These are phyloP conservation scores for Typhlichthys eigenmanni DNA, from an alignment of 2,797 vertebrate genomes.

Conservation along the genomic window DNA sequence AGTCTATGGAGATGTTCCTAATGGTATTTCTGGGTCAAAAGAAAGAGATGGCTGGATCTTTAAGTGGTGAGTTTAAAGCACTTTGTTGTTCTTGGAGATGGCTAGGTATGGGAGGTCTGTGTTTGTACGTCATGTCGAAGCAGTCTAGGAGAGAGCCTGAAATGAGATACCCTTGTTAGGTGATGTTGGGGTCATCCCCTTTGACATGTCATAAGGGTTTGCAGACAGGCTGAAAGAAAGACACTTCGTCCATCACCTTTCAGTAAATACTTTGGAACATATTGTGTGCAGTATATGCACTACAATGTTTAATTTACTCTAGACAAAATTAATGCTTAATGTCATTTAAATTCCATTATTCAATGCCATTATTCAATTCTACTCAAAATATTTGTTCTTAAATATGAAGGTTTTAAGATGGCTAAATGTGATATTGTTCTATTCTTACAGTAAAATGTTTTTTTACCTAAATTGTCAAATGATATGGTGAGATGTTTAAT, in stretches of 20 bases:
- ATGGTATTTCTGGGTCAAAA: slow-evolving; percentile 47
- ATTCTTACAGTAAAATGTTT: no score
- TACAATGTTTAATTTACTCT: no score
- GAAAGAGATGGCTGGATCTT: slow-evolving; percentile 33
- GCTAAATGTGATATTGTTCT: no score
- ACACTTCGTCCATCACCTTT: slow-evolving; percentile 33
- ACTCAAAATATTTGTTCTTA: no score
- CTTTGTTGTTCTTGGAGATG: slow-evolving; percentile 62
- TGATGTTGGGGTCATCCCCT: slow-evolving; percentile 69
- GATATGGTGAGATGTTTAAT: no score
- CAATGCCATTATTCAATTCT: no score
- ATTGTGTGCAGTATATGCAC: no score
- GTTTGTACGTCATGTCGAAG: slow-evolving; percentile 38
- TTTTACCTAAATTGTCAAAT: no score
- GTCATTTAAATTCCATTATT: no score
- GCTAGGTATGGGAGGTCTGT: slow-evolving; percentile 56
- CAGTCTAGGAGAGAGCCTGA: slow-evolving; percentile 46
- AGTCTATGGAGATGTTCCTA: slow-evolving; percentile 6
- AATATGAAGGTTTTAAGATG: no score
- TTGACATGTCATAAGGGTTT: slow-evolving; percentile 78
- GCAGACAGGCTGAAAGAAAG: slow-evolving; percentile 57
- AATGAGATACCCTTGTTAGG: slow-evolving; percentile 75
- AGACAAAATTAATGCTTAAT: no score
- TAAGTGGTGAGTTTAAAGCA: slow-evolving; percentile 26
- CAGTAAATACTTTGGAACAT: slow-evolving; percentile 15